Evolutionary conservation across 2,113 vertebrate species (phyloP).

Genomic region (Trematomus loennbergii): DNA sequence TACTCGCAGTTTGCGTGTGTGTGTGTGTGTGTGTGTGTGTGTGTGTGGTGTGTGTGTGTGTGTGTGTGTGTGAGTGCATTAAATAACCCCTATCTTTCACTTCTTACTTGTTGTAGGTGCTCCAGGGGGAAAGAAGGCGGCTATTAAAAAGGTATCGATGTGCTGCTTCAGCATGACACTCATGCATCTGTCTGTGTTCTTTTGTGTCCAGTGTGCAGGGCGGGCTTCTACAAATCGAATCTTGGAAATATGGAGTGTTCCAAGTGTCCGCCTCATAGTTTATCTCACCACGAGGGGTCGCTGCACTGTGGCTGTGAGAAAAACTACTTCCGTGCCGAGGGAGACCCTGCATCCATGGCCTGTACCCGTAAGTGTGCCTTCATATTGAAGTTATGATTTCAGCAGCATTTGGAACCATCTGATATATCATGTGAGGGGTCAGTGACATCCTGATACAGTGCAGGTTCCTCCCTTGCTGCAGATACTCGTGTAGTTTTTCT

Average conservation of each 20-base stretch:
- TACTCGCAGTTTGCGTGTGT: constrained; percentile 9
- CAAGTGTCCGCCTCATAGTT: constrained; percentile 97
- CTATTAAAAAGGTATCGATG: constrained; percentile 32
- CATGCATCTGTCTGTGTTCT: constrained; percentile 63
- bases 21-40: constrained; percentile 30
- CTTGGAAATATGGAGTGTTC: constrained; percentile 92
- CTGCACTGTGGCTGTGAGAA: constrained; percentile 96
- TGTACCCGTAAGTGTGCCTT: constrained; percentile 91
- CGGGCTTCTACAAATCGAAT: constrained; percentile 95
- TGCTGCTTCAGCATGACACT: constrained; percentile 51
- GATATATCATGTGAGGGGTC: not conserved
- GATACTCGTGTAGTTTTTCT: not conserved
- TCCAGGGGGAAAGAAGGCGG: constrained; percentile 22
- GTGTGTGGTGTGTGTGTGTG: constrained; percentile 9
- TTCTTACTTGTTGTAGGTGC: constrained; percentile 31
- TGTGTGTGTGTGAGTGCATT: constrained; percentile 5
- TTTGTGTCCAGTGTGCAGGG: constrained; percentile 88
- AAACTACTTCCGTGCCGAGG: constrained; percentile 96
- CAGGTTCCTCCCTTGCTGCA: not conserved
- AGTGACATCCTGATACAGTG: not conserved
- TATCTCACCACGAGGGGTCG: constrained; percentile 91
- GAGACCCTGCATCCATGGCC: constrained; percentile 96
- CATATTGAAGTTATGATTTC: not conserved
- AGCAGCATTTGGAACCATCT: not conserved
- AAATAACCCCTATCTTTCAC: constrained; percentile 38